Evolutionary conservation across 2,888 invertebrate genomes (phyloP), one percentile per base, ranked within the genome.

Genomic region (Dendrolimus houi): DNA sequence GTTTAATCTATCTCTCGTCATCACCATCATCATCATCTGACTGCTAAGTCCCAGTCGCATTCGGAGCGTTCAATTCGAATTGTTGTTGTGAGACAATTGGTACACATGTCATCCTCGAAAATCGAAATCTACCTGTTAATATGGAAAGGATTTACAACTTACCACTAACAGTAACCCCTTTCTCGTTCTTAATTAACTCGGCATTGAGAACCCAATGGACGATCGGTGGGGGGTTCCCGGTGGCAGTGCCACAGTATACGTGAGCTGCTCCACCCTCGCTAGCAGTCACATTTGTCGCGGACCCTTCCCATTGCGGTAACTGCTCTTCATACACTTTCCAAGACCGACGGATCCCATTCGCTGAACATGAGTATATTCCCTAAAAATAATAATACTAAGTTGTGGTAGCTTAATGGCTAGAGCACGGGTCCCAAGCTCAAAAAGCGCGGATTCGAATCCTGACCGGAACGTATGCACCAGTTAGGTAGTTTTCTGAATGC

Each of bases 181-280:
- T 81, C 3, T 79, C 83, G 29, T 63, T 91, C 56, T 86, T 82
- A 52, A 97, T 91, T 3, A 94, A 92, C 63, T 94, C 93, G 0
- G 97, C 96, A 75, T 98, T 97, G 57, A 97, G 93, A 59, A 97
- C 88, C 98, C 98, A 98, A 64, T 94, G 93, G 52, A 97, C 92
- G 6, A 88, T 87, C 0, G 98, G 97, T 53, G 92, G 85, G 0
- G 97, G 97, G 55, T 93, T 92, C 0, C 97, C 97, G 9, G 88
- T 91, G 0, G 94, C 93, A 3, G 79, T 77, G 55, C 96, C 96
- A 53, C 93, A 92, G 0, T 77, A 70, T 0, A 89, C 74, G 9
- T 75, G 77, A 0, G 85, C 87, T 6, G 68, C 72, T 0, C 77
- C 74, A 10, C 88, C 86, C 82, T 94, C 82, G 85, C 93, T 72